Conservation (phyloP, 2,113 vertebrate genomes). For the Dipodomys ordii region DNA sequence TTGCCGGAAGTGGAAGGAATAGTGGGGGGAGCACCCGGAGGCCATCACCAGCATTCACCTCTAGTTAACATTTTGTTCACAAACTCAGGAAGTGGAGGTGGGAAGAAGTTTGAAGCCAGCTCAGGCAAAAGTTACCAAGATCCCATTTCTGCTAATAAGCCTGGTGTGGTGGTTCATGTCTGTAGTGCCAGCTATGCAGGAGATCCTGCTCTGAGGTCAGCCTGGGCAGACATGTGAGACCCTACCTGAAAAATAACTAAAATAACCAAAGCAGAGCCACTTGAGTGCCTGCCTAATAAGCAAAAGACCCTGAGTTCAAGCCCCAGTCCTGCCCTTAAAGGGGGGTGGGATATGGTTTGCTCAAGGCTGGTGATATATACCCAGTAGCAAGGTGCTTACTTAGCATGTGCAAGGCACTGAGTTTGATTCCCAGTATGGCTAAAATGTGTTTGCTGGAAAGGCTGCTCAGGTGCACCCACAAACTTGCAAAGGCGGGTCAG, state of each 20-base stretch:
- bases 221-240: too few relatives aligned
- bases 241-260: background rate
- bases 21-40: accelerated
- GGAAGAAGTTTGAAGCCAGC: too few relatives aligned
- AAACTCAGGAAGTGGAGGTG: too few relatives aligned
- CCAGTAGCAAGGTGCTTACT: too few relatives aligned
- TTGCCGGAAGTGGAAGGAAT: background rate
- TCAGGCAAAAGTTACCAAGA: too few relatives aligned
- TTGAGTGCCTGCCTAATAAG: too few relatives aligned
- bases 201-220: background rate
- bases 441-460: background rate
- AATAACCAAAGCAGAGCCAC: background rate
- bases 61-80: background rate
- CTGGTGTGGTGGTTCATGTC: too few relatives aligned
- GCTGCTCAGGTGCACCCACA: background rate
- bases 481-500: background rate
- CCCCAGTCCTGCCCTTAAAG: background rate
- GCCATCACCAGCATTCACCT: background rate
- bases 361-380: background rate
- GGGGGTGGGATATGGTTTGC: background rate
- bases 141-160: too few relatives aligned
- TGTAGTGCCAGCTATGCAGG: too few relatives aligned
- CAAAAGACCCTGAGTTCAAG: too few relatives aligned
- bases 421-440: background rate
- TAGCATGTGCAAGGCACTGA: background rate